These are phyloP conservation scores for Drosophila neotestacea DNA, from an alignment of 2,888 invertebrate species.

Conservation along the genomic window DNA sequence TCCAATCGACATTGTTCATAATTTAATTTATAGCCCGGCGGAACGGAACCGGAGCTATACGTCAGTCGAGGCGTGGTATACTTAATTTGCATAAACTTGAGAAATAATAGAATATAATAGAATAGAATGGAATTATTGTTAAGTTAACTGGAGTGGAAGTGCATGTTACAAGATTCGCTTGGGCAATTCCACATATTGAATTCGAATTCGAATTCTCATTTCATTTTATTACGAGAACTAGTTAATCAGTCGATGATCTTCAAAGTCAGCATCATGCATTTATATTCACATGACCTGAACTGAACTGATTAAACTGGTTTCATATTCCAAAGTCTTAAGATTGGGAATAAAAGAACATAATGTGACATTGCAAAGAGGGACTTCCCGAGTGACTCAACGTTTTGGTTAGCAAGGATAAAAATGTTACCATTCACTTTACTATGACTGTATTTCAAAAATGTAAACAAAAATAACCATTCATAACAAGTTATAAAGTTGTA, in stretches of 20 bases:
- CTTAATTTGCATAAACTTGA: conserved; percentile 32
- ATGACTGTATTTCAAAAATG: conserved; percentile 6
- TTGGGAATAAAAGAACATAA: conserved; percentile 1
- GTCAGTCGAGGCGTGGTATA: conserved; percentile 14
- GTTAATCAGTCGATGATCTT: conserved; percentile 24
- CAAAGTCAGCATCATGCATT: conserved; percentile 3
- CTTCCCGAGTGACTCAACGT: conserved; percentile 40
- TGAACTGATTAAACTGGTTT: conserved; percentile 38
- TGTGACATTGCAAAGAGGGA: conserved; percentile 11
- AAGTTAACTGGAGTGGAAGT: conserved; percentile 33
- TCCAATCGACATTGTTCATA: conserved; percentile 32
- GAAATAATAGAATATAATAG: conserved; percentile 10
- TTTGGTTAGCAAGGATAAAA: conserved; percentile 39
- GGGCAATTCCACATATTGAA: conserved; percentile 1
- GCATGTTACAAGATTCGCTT: conserved; percentile 8
- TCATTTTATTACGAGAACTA: conserved; percentile 2
- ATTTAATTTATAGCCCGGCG: conserved; percentile 33
- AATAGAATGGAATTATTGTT: conserved; percentile 2
- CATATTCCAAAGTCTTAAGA: not conserved
- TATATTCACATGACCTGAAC: conserved; percentile 1
- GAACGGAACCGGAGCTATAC: conserved; percentile 35
- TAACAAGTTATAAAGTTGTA: not conserved
- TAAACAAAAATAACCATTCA: conserved; percentile 13
- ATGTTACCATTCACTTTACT: conserved; percentile 15
- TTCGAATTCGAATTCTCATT: not conserved